Base-by-base conservation (phyloP, 2,113 vertebrate species). In the Cathartes aura region DNA sequence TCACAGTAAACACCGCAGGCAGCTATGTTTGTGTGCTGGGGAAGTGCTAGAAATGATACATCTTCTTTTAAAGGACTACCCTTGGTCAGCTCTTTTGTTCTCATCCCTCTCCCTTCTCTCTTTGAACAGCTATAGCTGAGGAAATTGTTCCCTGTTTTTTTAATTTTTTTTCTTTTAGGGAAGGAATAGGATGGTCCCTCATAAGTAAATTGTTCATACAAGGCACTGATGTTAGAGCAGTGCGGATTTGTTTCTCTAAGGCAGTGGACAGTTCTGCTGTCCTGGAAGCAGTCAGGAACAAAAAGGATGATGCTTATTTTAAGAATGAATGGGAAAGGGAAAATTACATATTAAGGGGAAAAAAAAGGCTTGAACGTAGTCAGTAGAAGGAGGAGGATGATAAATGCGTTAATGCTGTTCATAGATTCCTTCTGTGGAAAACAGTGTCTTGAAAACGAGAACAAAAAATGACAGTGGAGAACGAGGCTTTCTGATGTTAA, bases 231-330 rank as follows among this genome's bases (percentile, higher is more conserved):
- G 19, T 34, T 40, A 12, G 27, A 62, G 66, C 21, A 20, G 50
- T 1, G 15, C 0, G 0, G 4, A 1, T 15, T 76, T 36, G 9
- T 87, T 73, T 32, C 58, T 59, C 1, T 0, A 15, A 63, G 40
- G 43, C 55, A 43, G 4, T 0, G 36, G 40, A 4, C 50, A 15
- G 47, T 43, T 81, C 40, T 58, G 47, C 60, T 47, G 9, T 10
- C 11, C 13, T 3, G 5, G 29, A 56, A 72, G 34, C 21, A 26
- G 64, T 26, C 12, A 5, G 72, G 63, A 73, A 40, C 42, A 34
- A 43, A 74, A 47, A 87, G 21, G 30, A 59, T 29, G 1, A 0
- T 9, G 7, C 38, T 63, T 30, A 20, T 73, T 90, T 47, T 59
- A 19, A 36, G 42, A 64, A 47, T 8, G 27, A 79, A 50, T 12